Evolutionary conservation across 2,888 invertebrate genomes (phyloP).

Genomic region (Chloroclysta siterata): DNA sequence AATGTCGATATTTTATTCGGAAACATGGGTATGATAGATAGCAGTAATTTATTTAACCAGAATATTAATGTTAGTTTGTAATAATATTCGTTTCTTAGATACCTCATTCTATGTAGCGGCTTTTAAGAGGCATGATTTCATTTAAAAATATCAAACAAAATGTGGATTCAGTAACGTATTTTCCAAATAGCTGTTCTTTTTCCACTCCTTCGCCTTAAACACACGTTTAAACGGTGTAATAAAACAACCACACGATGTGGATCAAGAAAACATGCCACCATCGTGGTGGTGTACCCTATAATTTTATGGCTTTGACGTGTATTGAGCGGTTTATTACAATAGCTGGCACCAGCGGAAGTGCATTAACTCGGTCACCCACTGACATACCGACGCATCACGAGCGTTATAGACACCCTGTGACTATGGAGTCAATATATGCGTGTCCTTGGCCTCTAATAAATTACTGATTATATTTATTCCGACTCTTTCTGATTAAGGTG

Average conservation of each 20-base stretch:
- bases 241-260: conserved; percentile 8
- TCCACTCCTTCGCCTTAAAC: not conserved
- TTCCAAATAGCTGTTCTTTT: not conserved
- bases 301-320: conserved; percentile 18
- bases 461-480: not conserved
- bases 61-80: no score
- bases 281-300: conserved; percentile 11
- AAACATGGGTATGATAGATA: not conserved
- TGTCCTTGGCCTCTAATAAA: not conserved
- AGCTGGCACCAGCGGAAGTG: conserved; percentile 40
- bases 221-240: not conserved
- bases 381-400: conserved; percentile 23
- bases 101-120: no score
- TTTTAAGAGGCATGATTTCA: no score
- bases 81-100: no score
- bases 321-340: conserved; percentile 30
- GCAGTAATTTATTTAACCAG: no score
- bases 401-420: not conserved
- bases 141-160: no score
- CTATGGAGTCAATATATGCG: not conserved
- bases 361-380: conserved; percentile 40
- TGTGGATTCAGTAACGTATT: no score
- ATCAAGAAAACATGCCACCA: conserved; percentile 10
- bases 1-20: not conserved
- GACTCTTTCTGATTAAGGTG: not conserved